A percentile compares a stretch with the other conserved stretches of the same genome.
Conservation (phyloP, 2,113 vertebrate species). For the Cryptoleucopteryx plumbea region DNA sequence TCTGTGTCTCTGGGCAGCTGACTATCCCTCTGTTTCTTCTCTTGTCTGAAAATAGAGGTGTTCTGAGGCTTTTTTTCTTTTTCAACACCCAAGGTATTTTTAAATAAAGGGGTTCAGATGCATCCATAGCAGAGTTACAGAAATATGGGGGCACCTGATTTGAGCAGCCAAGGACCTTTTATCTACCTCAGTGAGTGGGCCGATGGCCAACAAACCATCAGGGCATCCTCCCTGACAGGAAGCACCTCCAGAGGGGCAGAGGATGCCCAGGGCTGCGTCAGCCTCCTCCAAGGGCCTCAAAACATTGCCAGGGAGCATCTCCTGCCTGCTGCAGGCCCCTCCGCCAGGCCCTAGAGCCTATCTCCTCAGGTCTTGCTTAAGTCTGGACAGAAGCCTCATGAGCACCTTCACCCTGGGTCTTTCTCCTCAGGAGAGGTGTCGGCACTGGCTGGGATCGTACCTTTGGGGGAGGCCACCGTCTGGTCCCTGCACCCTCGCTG, state of each 20-base stretch:
- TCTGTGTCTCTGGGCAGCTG: not conserved
- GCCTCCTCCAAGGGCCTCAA: not conserved
- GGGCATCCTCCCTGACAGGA: not conserved
- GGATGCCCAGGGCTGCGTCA: not conserved
- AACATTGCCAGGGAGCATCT: not conserved
- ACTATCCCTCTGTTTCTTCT: not conserved
- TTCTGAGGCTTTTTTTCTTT: not conserved
- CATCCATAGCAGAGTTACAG: not conserved
- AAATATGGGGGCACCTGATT: not conserved
- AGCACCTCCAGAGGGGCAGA: not conserved
- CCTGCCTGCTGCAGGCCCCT: not conserved
- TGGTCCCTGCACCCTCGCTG: accelerated
- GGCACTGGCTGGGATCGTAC: accelerated
- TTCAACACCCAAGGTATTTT: not conserved
- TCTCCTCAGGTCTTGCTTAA: not conserved
- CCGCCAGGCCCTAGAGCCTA: not conserved
- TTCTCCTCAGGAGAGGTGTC: not conserved
- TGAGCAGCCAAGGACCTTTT: not conserved
- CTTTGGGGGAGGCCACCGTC: not conserved
- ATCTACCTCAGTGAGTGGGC: not conserved
- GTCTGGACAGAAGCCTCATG: not conserved
- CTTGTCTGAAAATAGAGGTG: not conserved
- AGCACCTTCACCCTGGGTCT: not conserved
- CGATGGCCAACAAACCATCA: not conserved
- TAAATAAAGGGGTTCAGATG: not conserved